Evolutionary conservation across 2,113 vertebrate genomes (phyloP).

Genomic region (Phoenicopterus ruber): DNA sequence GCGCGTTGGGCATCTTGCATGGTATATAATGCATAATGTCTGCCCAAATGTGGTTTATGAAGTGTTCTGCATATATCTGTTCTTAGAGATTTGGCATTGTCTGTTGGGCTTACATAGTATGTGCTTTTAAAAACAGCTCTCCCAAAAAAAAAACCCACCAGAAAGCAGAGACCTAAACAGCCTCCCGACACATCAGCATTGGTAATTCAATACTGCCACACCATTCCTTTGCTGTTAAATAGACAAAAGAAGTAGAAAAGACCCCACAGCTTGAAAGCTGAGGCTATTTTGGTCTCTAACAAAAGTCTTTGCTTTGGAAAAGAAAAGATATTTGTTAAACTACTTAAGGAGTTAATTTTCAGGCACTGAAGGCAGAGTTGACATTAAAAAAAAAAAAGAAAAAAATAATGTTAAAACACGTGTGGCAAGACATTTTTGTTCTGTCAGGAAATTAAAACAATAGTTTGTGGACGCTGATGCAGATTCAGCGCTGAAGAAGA

Average conservation of each 20-base stretch:
- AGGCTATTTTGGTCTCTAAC: background rate
- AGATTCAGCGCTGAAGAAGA: background rate
- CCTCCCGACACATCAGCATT: background rate
- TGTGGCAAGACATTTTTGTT: background rate
- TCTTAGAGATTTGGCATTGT: conserved; percentile 11
- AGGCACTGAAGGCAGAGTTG: background rate
- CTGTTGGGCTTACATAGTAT: background rate
- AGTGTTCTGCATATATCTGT: background rate
- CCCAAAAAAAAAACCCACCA: background rate
- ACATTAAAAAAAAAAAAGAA: background rate
- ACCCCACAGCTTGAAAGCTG: conserved; percentile 40
- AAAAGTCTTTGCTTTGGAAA: conserved; percentile 8
- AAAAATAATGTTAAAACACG: background rate
- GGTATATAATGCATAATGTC: background rate
- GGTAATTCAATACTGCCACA: background rate
- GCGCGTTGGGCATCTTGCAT: background rate
- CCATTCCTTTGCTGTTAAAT: background rate
- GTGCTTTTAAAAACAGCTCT: background rate
- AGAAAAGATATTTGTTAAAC: background rate
- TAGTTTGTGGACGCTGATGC: background rate
- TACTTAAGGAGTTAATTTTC: conserved; percentile 25
- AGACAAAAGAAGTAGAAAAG: conserved; percentile 23
- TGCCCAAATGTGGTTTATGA: background rate
- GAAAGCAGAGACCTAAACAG: background rate
- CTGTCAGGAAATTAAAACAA: background rate